phyloP scores from a whole-genome alignment of 2,113 vertebrate species.

The Neogobius melanostomus region DNA sequence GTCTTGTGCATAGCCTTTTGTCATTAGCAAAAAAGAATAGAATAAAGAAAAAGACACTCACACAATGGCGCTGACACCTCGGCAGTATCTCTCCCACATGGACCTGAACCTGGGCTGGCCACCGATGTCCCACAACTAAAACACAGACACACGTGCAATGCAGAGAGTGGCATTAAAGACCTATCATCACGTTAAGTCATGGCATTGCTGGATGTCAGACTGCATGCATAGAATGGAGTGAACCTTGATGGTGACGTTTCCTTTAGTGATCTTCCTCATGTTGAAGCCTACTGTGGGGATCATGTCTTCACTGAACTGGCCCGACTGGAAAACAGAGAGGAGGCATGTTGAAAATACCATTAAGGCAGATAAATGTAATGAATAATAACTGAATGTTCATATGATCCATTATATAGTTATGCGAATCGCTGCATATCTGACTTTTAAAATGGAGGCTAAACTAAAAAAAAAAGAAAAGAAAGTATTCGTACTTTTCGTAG shows the following conservation, averaged over 20 bases:
- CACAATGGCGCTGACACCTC: conserved; percentile 98
- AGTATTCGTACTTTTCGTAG: no score
- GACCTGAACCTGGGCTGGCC: conserved; percentile 97
- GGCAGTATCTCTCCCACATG: conserved; percentile 99
- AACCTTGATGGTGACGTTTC: conserved; percentile 83
- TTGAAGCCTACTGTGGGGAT: conserved; percentile 90
- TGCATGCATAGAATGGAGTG: neutral
- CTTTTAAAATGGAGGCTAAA: no score
- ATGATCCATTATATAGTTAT: no score
- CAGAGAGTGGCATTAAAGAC: no score
- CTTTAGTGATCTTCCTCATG: conserved; percentile 85
- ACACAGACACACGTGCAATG: neutral
- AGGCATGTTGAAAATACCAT: neutral
- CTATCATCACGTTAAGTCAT: no score
- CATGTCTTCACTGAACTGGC: conserved; percentile 91
- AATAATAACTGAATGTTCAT: neutral
- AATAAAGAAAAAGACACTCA: conserved; percentile 71
- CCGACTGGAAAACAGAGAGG: conserved; percentile 73
- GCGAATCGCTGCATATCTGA: no score
- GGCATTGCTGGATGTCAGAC: neutral
- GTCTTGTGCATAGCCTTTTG: no score
- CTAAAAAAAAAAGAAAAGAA: no score
- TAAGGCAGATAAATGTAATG: neutral
- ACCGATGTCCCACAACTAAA: conserved; percentile 98
- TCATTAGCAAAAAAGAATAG: no score